Base-by-base conservation (phyloP, 2,113 vertebrate species). In the Dicaeum eximium region DNA sequence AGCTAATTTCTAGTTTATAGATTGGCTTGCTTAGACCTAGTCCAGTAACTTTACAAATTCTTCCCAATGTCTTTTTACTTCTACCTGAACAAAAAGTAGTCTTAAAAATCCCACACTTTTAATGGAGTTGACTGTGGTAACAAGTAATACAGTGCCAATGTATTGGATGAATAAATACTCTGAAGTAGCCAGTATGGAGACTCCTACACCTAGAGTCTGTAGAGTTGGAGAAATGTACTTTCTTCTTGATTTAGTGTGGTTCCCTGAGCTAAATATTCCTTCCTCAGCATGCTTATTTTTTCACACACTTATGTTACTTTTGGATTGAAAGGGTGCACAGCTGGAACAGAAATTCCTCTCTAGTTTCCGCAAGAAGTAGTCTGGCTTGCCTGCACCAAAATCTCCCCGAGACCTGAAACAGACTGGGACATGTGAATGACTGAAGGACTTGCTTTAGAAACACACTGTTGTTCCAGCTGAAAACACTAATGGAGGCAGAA, bases 201-300 rank as follows among this genome's bases (percentile, higher is more conserved):
- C 21, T 13, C 5, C 18, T 47, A 4, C 1, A 1, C 72, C 19
- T 53, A 16, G 33, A 42, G 13, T 69, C 23, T 0, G 0, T 60
- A 23, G 11, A 27, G n/a, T 5, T 58, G 65, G 23, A 67, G 22
- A 37, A 11, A 38, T 22, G 5, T 56, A 31, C 31, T 69, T 93
- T 44, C 9, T 69, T 25, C 18, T 67, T 71, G 35, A 33, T 65
- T 45, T 65, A 35, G 9, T 45, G 19, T 78, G 12, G 7, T 28
- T 20, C 11, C 22, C 15, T 65, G 44, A 73, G 25, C 4, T 65
- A 42, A 86, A 65, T 80, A 53, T 33, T 11, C 24, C 8, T 72
- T 71, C 67, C 22, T 77, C 40, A 56, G 14, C 30, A 57, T 27
- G 25, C 21, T 78, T 95, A 15, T 25, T 82, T 82, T 79, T 80